Evolutionary conservation across 1,140 invertebrate genomes (phyloP).

Genomic region (Bicyclus anynana): DNA sequence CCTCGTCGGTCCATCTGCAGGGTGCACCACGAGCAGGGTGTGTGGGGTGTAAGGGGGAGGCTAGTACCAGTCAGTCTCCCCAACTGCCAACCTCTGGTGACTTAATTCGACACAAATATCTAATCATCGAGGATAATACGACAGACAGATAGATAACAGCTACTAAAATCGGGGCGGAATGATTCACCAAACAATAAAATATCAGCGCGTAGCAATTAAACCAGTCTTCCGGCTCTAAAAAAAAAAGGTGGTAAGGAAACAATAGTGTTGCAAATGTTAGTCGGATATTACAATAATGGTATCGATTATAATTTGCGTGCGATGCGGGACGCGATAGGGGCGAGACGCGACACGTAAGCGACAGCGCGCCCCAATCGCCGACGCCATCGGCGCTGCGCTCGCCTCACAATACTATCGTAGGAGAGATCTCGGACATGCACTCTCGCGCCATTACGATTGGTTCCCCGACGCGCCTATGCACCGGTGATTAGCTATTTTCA

Average conservation of each 20-base stretch:
- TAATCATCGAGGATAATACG: too few relatives aligned
- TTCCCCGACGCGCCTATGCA: constrained; percentile 52
- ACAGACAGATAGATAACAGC: too few relatives aligned
- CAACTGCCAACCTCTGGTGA: too few relatives aligned
- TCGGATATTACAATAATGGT: constrained; percentile 74
- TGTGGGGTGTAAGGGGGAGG: too few relatives aligned
- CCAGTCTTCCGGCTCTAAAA: neutral
- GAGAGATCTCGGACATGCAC: constrained; percentile 65
- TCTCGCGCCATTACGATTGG: constrained; percentile 68
- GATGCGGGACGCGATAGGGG: constrained; percentile 60
- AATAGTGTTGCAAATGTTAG: constrained; percentile 68
- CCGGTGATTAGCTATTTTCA: constrained; percentile 60
- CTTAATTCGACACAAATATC: too few relatives aligned
- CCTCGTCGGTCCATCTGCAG: too few relatives aligned
- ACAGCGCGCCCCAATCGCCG: constrained; percentile 66
- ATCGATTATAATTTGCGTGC: constrained; percentile 77
- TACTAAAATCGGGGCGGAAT: too few relatives aligned
- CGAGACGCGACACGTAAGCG: constrained; percentile 68
- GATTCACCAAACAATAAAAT: constrained; percentile 2
- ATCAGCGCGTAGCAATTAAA: constrained; percentile 27
- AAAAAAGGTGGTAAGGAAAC: constrained; percentile 43
- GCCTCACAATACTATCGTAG: constrained; percentile 69
- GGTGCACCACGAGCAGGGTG: too few relatives aligned
- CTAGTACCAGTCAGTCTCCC: too few relatives aligned
- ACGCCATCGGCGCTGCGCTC: constrained; percentile 62